Evolutionary conservation across 1,140 invertebrate genomes (phyloP), one percentile per base, ranked within the genome.

Genomic region (Subanguina moxae): DNA sequence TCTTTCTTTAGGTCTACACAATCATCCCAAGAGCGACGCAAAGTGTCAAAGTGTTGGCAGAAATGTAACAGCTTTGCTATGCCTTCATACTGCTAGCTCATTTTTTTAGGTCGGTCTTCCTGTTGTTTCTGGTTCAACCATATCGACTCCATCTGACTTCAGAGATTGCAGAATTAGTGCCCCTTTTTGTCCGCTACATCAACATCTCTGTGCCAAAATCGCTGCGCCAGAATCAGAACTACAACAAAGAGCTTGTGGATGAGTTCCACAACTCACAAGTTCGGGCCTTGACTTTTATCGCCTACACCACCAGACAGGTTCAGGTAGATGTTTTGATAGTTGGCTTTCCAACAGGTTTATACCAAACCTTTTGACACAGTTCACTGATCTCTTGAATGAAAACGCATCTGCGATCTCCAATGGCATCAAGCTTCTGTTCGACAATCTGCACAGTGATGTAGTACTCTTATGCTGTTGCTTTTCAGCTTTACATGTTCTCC

Each of bases 221-320:
- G 13, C 27, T 72, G 7, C 59, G 48, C 15, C 42, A 11, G 13
- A 43, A 71, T 25, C 72, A 61, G 30, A 19, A 38, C 25, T 71
- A 71, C 66, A 71, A 71, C 66, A 73, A 59, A 65, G 69, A 71
- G 38, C 32, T 74, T 38, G 63, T 77, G 19, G 73, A 74, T 56
- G 73, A 74, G 28, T 74, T 74, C 23, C 73, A 74, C 59, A 62
- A 38, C 42, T 65, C 73, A 19, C 73, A 74, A 66, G 70, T 74
- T 21, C 72, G 73, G 42, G 58, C 74, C 11, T 48, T 74, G 11
- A 62, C 67, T 45, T 74, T 76, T 57, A 52, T 74, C 17, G 75
- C 72, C 8, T 74, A 65, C 59, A 74, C 48, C n/a, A 38, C 58
- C 8, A 43, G 66, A 45, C 69, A 71, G 15, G 3, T 30, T 27